Evolutionary conservation across 92 coral and sea anemone genomes (phyloP).

Genomic region (Virgularia gustaviana): DNA sequence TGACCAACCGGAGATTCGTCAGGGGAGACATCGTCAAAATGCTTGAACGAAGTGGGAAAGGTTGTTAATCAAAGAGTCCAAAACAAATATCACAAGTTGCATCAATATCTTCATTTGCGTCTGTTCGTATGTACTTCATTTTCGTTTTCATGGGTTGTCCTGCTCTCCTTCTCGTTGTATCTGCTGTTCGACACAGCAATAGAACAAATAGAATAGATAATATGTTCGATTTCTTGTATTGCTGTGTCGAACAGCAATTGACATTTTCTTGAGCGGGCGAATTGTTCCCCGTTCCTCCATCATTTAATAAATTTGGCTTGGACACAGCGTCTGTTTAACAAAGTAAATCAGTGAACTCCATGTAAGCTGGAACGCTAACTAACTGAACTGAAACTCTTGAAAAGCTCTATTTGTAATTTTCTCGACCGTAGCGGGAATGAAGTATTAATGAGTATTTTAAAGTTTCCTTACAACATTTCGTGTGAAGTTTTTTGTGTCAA

Average conservation of each 20-base stretch:
- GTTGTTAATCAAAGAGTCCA: background rate
- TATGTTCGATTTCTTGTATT: background rate
- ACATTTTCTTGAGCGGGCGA: background rate
- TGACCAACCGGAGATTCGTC: background rate
- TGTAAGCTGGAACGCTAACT: too few relatives aligned
- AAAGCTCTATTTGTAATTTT: too few relatives aligned
- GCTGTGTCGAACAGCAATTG: background rate
- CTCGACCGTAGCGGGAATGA: too few relatives aligned
- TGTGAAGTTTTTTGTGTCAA: too few relatives aligned
- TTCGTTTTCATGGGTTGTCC: background rate
- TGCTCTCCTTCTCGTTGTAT: background rate
- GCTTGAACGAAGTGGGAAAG: background rate
- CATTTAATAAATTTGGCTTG: background rate
- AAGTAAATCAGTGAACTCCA: background rate
- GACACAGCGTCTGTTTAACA: background rate
- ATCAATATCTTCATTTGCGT: background rate
- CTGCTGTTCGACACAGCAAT: too few relatives aligned
- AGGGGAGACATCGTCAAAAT: background rate
- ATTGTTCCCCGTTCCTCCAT: background rate
- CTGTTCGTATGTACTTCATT: background rate
- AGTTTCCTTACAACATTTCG: too few relatives aligned
- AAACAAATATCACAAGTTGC: background rate
- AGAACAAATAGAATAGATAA: too few relatives aligned
- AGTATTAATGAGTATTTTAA: too few relatives aligned
- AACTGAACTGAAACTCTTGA: too few relatives aligned